phyloP scores from a whole-genome alignment of 2,797 vertebrate species.

The Coregonus suidteri region DNA sequence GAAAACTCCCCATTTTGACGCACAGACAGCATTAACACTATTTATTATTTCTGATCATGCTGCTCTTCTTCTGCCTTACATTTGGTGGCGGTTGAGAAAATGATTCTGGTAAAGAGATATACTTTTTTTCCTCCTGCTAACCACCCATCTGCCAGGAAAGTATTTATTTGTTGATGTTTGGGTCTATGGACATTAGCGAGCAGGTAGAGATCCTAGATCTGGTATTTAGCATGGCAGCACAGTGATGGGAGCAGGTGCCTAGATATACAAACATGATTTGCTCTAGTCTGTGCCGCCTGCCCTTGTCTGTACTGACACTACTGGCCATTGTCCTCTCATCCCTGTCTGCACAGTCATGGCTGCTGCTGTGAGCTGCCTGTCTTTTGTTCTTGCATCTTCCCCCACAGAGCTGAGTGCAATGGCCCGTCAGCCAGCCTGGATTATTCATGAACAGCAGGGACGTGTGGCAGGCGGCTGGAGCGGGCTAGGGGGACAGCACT shows the following conservation, averaged over 20 bases:
- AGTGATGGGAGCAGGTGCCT: constrained; percentile 53
- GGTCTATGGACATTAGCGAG: constrained; percentile 43
- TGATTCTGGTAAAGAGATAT: constrained; percentile 36
- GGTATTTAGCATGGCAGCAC: constrained; percentile 63
- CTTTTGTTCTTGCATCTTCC: constrained; percentile 77
- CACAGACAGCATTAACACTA: constrained; percentile 42
- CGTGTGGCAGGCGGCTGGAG: constrained; percentile 64
- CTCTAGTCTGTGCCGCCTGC: constrained; percentile 67
- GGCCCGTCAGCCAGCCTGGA: constrained; percentile 71
- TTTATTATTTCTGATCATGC: constrained; percentile 50
- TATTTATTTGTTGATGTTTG: constrained; percentile 36
- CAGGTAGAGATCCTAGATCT: constrained; percentile 58
- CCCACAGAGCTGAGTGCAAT: constrained; percentile 71
- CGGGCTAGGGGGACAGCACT: constrained; percentile 47
- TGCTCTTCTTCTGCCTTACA: constrained; percentile 44
- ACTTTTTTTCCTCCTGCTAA: constrained; percentile 13
- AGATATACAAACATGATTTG: constrained; percentile 63
- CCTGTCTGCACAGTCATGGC: constrained; percentile 69
- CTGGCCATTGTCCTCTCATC: constrained; percentile 74
- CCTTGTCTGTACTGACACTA: constrained; percentile 65
- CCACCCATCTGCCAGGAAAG: constrained; percentile 33
- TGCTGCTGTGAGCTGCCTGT: constrained; percentile 68
- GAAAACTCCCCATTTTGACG: constrained; percentile 55
- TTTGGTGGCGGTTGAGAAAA: constrained; percentile 37
- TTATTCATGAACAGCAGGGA: constrained; percentile 80